Conservation (phyloP, 2,797 vertebrate genomes). For the Iguana delicatissima region DNA sequence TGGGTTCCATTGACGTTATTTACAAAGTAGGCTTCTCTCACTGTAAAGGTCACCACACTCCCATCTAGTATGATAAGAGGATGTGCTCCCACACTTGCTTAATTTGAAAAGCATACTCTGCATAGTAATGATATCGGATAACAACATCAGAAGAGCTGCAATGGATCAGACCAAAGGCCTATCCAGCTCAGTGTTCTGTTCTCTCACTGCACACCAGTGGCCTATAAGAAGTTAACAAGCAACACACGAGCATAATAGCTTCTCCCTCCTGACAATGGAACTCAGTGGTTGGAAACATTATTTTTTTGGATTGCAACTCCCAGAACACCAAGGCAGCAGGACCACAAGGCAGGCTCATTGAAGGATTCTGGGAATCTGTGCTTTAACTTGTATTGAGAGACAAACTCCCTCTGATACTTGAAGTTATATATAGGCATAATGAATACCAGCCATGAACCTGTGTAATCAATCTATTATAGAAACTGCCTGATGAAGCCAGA, state of each 20-base stretch:
- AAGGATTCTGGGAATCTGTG: too few relatives aligned
- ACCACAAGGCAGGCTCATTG: too few relatives aligned
- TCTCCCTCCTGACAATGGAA: too few relatives aligned
- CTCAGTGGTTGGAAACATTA: too few relatives aligned
- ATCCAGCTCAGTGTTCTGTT: neutral
- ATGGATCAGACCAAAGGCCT: neutral
- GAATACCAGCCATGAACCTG: neutral
- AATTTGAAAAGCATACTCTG: conserved; percentile 2
- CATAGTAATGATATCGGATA: neutral
- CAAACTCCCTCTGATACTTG: too few relatives aligned
- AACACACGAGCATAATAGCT: neutral
- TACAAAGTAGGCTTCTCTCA: neutral
- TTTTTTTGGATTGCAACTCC: too few relatives aligned
- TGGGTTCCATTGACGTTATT: neutral
- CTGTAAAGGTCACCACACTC: neutral
- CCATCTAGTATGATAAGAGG: neutral
- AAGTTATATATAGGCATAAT: too few relatives aligned
- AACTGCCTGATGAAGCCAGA: neutral
- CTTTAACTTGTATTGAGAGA: too few relatives aligned
- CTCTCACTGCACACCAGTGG: neutral
- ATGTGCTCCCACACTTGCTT: neutral
- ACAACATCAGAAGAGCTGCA: neutral
- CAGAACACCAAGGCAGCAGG: too few relatives aligned
- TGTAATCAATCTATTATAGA: neutral
- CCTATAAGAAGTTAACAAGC: neutral